A percentile compares a stretch with the other conserved stretches of the same genome.
Evolutionary conservation across 2,797 vertebrate genomes (phyloP).

Genomic region (Poeciliopsis turneri): DNA sequence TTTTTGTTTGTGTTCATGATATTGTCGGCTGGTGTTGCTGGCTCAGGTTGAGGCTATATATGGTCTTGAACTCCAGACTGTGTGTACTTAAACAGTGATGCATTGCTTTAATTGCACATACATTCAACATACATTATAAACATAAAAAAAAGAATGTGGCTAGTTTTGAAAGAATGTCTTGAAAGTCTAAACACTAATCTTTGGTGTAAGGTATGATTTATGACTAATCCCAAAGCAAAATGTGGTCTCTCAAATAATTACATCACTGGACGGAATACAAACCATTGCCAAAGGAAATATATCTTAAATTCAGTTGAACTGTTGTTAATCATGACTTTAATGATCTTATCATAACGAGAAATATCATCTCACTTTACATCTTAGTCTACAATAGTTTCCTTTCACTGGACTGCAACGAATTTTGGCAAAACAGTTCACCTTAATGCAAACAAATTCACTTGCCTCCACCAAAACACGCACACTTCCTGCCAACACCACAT

Average conservation of each 20-base stretch:
- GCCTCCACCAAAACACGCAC: constrained; percentile 39
- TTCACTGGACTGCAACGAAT: not conserved
- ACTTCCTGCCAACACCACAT: constrained; percentile 15
- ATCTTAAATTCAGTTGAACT: not conserved
- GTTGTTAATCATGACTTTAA: not conserved
- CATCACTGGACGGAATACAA: not conserved
- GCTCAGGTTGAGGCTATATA: constrained; percentile 50
- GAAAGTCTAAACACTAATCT: not conserved
- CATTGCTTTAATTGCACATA: constrained; percentile 28
- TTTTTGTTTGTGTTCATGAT: constrained; percentile 34
- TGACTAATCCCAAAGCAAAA: constrained; percentile 10
- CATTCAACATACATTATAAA: constrained; percentile 29
- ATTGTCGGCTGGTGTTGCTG: constrained; percentile 7
- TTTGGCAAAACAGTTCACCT: not conserved
- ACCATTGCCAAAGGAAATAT: constrained; percentile 2
- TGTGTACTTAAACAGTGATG: constrained; percentile 34
- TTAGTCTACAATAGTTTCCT: not conserved
- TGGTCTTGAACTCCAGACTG: constrained; percentile 30
- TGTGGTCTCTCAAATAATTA: constrained; percentile 19
- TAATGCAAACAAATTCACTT: not conserved
- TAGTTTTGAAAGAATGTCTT: constrained; percentile 14
- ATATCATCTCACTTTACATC: not conserved
- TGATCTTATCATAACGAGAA: not conserved
- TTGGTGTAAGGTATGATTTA: constrained; percentile 11
- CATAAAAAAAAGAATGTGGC: not conserved